Evolutionary conservation across 2,888 invertebrate species (phyloP).

Genomic region (Labia minor): DNA sequence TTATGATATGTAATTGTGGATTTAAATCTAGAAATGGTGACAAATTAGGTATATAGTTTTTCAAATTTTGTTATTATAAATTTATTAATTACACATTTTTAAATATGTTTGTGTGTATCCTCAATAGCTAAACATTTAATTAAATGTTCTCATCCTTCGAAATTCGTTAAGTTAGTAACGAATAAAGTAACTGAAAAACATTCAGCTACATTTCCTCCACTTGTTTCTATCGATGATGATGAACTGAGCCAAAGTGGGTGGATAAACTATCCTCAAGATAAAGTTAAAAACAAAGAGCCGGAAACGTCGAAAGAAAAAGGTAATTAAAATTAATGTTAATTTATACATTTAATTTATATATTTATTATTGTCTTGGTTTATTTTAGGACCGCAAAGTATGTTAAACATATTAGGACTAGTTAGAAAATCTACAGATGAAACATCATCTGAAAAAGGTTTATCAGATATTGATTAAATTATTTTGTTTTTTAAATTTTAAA

Average conservation of each 20-base stretch:
- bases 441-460: conserved; percentile 20
- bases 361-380: too few species aligned
- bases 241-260: conserved; percentile 26
- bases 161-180: conserved; percentile 31
- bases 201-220: conserved; percentile 36
- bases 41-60: conserved; percentile 34
- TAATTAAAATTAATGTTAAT: not conserved
- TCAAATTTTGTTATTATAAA: too few species aligned
- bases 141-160: conserved; percentile 48
- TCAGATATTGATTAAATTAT: not conserved
- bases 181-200: conserved; percentile 52
- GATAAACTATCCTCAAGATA: conserved; percentile 19
- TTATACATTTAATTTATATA: too few species aligned
- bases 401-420: conserved; percentile 48
- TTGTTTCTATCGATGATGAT: conserved; percentile 29
- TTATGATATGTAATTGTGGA: conserved; percentile 76
- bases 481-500: too few species aligned
- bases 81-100: not conserved
- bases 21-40: conserved; percentile 44
- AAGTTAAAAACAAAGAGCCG: conserved; percentile 15
- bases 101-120: conserved; percentile 24
- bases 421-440: conserved; percentile 36
- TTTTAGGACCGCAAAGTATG: conserved; percentile 41
- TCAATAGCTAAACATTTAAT: conserved; percentile 62
- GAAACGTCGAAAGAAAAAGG: conserved; percentile 16